These are phyloP conservation scores for Fregata magnificens DNA, from an alignment of 2,113 vertebrate species.

Conservation along the genomic window DNA sequence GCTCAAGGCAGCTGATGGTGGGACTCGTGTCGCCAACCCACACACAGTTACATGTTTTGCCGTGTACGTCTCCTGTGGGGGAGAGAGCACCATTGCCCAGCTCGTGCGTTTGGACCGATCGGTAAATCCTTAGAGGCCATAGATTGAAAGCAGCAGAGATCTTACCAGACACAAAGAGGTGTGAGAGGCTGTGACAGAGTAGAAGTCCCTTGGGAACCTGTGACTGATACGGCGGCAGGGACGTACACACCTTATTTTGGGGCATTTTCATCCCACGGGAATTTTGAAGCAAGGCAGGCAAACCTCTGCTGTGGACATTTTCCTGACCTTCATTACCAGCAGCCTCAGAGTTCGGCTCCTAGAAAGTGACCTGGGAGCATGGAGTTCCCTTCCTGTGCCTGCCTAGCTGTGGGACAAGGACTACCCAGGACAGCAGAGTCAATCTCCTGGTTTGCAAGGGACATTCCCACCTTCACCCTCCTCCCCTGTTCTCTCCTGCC, in stretches of 20 bases:
- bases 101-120: rapidly evolving
- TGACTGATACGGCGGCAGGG: background rate
- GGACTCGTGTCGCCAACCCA: background rate
- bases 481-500: background rate
- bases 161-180: background rate
- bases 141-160: background rate
- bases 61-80: rapidly evolving
- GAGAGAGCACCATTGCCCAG: background rate
- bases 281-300: background rate
- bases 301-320: background rate
- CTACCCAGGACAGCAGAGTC: background rate
- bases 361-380: background rate
- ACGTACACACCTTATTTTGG: background rate
- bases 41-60: background rate
- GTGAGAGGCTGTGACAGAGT: background rate
- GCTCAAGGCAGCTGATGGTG: background rate
- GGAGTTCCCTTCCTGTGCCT: background rate
- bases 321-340: background rate
- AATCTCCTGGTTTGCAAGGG: background rate
- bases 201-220: background rate
- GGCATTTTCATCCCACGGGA: background rate
- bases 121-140: background rate
- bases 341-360: background rate
- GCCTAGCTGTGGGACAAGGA: background rate
- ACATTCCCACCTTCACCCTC: background rate